Percentiles rank a stretch among this genome's conserved stretches.
phyloP scores from a whole-genome alignment of 2,888 invertebrate genomes.

The Diloba caeruleocephala region DNA sequence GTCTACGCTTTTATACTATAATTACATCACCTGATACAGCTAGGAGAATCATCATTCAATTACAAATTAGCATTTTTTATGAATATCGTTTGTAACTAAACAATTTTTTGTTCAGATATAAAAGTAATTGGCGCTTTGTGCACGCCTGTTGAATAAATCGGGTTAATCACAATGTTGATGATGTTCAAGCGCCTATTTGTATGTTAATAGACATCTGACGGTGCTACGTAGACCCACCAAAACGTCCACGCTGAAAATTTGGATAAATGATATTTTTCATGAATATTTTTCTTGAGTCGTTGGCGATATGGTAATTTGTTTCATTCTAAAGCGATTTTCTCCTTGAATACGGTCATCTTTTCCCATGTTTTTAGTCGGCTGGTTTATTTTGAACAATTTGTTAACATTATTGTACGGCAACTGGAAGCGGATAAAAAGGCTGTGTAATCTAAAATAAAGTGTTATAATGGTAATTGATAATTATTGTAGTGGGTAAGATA shows the following conservation, averaged over 20 bases:
- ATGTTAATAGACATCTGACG: conserved; percentile 54
- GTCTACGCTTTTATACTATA: conserved; percentile 7
- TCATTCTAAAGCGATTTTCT: conserved; percentile 21
- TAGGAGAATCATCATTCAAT: conserved; percentile 4
- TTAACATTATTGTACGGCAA: not conserved
- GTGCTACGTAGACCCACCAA: conserved; percentile 23
- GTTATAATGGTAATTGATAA: no score
- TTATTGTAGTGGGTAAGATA: no score
- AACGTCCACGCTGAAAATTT: conserved; percentile 29
- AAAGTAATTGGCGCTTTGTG: conserved; percentile 17
- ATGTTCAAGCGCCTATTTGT: conserved; percentile 44
- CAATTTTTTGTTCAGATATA: conserved; percentile 13
- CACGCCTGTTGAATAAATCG: conserved; percentile 28
- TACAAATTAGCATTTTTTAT: conserved; percentile 10
- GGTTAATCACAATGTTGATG: conserved; percentile 32
- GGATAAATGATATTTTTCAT: conserved; percentile 41
- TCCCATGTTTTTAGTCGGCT: not conserved
- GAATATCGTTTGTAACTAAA: conserved; percentile 1
- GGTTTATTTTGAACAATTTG: conserved; percentile 1
- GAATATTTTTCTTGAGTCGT: conserved; percentile 33
- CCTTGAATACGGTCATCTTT: conserved; percentile 5
- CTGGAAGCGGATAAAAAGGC: not conserved
- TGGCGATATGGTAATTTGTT: conserved; percentile 31
- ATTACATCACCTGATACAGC: conserved; percentile 1
- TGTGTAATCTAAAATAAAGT: not conserved